A percentile compares a stretch with the other conserved stretches of the same genome.
Conservation (phyloP, 2,113 vertebrate species). For the Dolichallabes microphthalmus region DNA sequence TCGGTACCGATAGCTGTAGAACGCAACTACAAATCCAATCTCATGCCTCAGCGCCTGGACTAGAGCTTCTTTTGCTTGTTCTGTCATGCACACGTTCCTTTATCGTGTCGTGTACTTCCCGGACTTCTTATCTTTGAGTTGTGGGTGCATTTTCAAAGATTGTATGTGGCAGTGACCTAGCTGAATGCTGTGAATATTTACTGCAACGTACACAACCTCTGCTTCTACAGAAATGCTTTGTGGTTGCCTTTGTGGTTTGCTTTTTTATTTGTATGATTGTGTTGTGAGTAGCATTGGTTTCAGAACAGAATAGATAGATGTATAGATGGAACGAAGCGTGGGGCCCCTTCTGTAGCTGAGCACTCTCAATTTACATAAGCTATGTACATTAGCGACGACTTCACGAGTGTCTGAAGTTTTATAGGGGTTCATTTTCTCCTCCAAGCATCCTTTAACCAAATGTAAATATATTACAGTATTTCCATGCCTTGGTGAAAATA, state of each 20-base stretch:
- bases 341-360: neutral
- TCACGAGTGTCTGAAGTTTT: neutral
- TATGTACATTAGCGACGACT: neutral
- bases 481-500: neutral
- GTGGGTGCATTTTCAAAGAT: neutral
- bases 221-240: neutral
- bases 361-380: neutral
- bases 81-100: constrained; percentile 41
- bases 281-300: neutral
- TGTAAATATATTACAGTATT: neutral
- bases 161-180: neutral
- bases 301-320: neutral
- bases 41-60: constrained; percentile 45
- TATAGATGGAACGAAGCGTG: neutral
- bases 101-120: constrained; percentile 30
- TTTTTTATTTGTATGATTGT: neutral
- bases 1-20: constrained; percentile 39
- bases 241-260: neutral
- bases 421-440: neutral
- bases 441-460: neutral
- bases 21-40: constrained; percentile 56
- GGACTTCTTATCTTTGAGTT: neutral
- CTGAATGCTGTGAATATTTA: neutral
- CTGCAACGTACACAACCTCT: too few relatives aligned
- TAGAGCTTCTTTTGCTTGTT: constrained; percentile 43